Conservation (phyloP, 2,888 invertebrate genomes). For the Pycnomerus fuliginosus region DNA sequence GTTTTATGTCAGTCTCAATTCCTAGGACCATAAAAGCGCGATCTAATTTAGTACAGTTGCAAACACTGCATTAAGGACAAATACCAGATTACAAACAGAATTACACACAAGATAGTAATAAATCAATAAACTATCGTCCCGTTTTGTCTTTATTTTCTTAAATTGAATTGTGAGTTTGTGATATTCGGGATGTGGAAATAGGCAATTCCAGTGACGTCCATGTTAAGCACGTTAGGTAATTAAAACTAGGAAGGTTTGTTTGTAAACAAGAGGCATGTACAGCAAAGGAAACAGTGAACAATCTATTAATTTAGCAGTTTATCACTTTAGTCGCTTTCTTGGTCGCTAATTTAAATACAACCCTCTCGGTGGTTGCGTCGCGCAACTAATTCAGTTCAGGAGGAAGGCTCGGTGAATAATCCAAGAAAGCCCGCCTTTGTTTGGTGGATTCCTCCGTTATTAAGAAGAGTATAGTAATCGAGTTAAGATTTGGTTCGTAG, state of each 20-base stretch:
- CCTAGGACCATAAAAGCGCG: too few relatives aligned
- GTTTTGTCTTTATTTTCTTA: too few relatives aligned
- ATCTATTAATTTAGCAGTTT: constrained; percentile 46
- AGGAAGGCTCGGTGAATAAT: constrained; percentile 38
- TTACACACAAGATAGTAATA: too few relatives aligned
- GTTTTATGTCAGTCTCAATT: too few relatives aligned
- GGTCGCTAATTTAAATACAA: constrained; percentile 47
- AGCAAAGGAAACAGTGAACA: constrained; percentile 31
- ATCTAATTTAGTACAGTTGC: too few relatives aligned
- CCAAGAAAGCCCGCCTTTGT: constrained; percentile 40
- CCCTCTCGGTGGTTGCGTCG: constrained; percentile 33
- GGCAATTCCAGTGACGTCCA: too few relatives aligned
- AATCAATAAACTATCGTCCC: too few relatives aligned
- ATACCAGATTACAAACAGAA: too few relatives aligned
- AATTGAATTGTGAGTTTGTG: too few relatives aligned
- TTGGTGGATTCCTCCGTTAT: constrained; percentile 41
- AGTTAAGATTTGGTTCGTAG: constrained; percentile 42
- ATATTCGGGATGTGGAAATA: too few relatives aligned
- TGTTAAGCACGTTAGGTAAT: too few relatives aligned
- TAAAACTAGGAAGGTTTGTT: constrained; percentile 14
- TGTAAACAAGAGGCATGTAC: constrained; percentile 16
- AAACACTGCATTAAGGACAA: too few relatives aligned
- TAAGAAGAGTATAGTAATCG: constrained; percentile 40
- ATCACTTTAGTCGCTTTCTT: constrained; percentile 45
- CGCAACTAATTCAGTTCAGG: constrained; percentile 34